Base-by-base conservation (phyloP, 2,888 invertebrate species). In the Euproctis similis region DNA sequence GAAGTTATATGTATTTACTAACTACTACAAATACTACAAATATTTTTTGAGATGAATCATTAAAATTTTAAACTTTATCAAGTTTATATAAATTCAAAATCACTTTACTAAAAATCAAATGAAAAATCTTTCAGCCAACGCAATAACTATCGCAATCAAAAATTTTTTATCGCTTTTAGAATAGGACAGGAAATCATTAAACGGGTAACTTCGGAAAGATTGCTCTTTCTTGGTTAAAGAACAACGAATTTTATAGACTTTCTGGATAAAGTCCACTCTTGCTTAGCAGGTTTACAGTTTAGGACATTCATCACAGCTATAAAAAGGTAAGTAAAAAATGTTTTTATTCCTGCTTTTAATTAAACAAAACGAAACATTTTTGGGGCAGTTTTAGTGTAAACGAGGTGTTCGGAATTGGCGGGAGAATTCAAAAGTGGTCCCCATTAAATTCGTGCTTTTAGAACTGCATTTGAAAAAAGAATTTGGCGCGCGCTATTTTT, bases 271-370 rank as follows among this genome's bases (percentile, higher is more conserved):
- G 34, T 58, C 49, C 51, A 45, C 55, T 61, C 57, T 62, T 30
- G 39, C 31, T 16, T 34, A 23, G 18, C 28, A 31, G 36, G 41
- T 42, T 43, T 55, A 51, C 54, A 50, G 52, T 49, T 16, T 28
- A 40, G 48, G 57, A 53, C 57, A 76, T 82, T 69, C 71, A 82
- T 82, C 81, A 50, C 73, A 71, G 60, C 63, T 70, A 80, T 78
- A 80, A 81, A 80, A 74, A 58, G 64, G 67, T 58, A 58, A 58
- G 66, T 66, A 27, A 30, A 28, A 28, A 64, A 63, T 67, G 71
- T 74, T 77, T 81, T 81, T 81, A 80, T 80, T 73, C 72, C 65
- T 66, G 67, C 77, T 81, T 81, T 82, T 82, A 81, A 82, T 82
- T 82, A 82, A 80, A 78, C 78, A 76, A 71, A 58, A 53, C 30